A percentile compares a stretch with the other conserved stretches of the same genome.
These are phyloP conservation scores for Pogonomyrmex californicus DNA, from an alignment of 1,140 invertebrate species.

Conservation along the genomic window DNA sequence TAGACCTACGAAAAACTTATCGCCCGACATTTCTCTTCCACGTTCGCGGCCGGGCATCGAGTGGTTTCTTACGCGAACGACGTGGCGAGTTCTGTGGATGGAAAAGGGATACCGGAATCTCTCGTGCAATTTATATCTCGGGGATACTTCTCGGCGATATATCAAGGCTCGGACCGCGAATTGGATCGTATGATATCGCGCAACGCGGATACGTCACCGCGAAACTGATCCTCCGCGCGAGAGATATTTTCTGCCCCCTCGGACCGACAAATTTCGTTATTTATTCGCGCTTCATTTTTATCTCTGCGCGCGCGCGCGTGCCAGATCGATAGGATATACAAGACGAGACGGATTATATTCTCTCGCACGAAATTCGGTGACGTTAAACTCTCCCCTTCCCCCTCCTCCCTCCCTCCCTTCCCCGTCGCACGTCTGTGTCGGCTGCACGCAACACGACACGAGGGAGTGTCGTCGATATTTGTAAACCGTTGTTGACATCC, in stretches of 20 bases:
- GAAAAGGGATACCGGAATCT: not conserved
- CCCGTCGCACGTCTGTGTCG: slow-evolving; percentile 13
- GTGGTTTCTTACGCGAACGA: not conserved
- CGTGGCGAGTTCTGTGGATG: not conserved
- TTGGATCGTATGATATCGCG: not conserved
- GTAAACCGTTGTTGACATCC: slow-evolving; percentile 47
- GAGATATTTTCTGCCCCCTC: not conserved
- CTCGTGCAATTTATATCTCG: slow-evolving; percentile 11
- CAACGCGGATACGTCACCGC: not conserved
- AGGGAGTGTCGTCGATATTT: slow-evolving; percentile 32
- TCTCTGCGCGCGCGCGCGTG: not conserved
- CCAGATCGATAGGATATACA: not conserved
- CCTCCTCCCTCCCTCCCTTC: too few species aligned
- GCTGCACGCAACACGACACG: slow-evolving; percentile 1
- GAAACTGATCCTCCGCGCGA: not conserved
- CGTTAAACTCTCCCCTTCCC: slow-evolving; percentile 14
- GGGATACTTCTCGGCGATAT: not conserved
- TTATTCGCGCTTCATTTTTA: slow-evolving; percentile 16
- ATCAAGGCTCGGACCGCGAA: not conserved
- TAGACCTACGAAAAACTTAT: slow-evolving; percentile 35
- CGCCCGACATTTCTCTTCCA: slow-evolving; percentile 41
- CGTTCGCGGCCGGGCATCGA: too few species aligned
- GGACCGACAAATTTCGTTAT: not conserved
- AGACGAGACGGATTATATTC: slow-evolving; percentile 13
- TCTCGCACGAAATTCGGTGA: slow-evolving; percentile 21